Conservation (phyloP, 1,140 invertebrate species). For the Diuraphis noxia region DNA sequence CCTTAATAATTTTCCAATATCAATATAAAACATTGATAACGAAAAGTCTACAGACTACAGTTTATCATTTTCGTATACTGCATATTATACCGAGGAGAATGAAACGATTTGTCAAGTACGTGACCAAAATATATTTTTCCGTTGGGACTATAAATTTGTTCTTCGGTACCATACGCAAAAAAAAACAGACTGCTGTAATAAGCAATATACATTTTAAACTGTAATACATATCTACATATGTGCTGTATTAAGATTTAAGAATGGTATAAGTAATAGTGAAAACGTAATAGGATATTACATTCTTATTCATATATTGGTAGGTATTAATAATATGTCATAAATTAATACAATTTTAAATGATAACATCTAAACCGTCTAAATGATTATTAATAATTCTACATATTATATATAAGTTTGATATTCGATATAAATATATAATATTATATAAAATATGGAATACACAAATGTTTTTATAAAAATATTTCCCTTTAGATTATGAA, state of each 20-base stretch:
- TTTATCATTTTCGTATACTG: not conserved
- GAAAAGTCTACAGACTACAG: not conserved
- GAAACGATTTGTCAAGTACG: slow-evolving; percentile 13
- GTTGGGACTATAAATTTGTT: not conserved
- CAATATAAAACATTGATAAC: not conserved
- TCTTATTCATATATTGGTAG: not conserved
- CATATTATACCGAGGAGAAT: not conserved
- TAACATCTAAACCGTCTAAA: not conserved
- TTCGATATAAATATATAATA: no score
- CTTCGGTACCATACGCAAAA: not conserved
- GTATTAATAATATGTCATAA: not conserved
- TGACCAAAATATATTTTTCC: slow-evolving; percentile 15
- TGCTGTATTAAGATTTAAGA: not conserved
- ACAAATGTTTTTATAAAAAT: no score
- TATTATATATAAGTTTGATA: not conserved
- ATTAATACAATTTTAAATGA: not conserved
- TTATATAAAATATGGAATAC: not conserved
- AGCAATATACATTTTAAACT: not conserved
- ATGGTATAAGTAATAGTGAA: not conserved
- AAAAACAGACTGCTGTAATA: not conserved
- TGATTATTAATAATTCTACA: not conserved
- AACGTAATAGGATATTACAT: not conserved
- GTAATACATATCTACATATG: not conserved
- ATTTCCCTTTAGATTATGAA: not conserved
- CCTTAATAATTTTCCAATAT: not conserved